A percentile compares a stretch with the other conserved stretches of the same genome.
These are phyloP conservation scores for Isoperla grammatica DNA, from an alignment of 2,888 invertebrate species.

Conservation along the genomic window DNA sequence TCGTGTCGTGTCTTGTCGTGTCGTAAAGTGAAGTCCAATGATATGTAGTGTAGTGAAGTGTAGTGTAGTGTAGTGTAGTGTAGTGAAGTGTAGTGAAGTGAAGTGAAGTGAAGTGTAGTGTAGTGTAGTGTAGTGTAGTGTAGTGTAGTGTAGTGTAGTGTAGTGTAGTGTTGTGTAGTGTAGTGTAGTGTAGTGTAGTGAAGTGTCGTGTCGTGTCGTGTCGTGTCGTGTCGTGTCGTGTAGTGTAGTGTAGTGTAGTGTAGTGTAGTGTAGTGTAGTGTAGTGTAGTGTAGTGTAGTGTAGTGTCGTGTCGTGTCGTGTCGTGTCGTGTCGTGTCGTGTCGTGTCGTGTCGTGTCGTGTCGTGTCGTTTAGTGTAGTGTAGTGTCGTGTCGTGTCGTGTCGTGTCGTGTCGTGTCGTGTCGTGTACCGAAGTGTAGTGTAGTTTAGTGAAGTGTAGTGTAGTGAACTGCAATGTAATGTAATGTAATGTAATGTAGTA, in stretches of 20 bases:
- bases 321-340: too few species aligned
- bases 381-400: too few species aligned
- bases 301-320: not conserved
- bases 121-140: slow-evolving; percentile 1
- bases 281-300: slow-evolving; percentile 7
- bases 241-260: slow-evolving; percentile 5
- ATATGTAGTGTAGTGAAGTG: slow-evolving; percentile 2
- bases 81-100: slow-evolving; percentile 1
- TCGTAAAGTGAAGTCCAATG: too few species aligned
- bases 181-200: slow-evolving; percentile 1
- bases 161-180: not conserved
- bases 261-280: not conserved
- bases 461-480: too few species aligned
- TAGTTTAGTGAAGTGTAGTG: not conserved
- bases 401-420: too few species aligned
- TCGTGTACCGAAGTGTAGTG: too few species aligned
- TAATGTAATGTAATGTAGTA: too few species aligned
- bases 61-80: slow-evolving; percentile 4
- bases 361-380: too few species aligned
- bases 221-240: not conserved
- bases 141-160: not conserved
- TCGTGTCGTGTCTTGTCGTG: too few species aligned
- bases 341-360: too few species aligned
- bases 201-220: not conserved
- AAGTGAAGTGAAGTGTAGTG: not conserved